A percentile compares a stretch with the other conserved stretches of the same genome.
phyloP scores from a whole-genome alignment of 2,888 invertebrate genomes.

The Beris morrisii region DNA sequence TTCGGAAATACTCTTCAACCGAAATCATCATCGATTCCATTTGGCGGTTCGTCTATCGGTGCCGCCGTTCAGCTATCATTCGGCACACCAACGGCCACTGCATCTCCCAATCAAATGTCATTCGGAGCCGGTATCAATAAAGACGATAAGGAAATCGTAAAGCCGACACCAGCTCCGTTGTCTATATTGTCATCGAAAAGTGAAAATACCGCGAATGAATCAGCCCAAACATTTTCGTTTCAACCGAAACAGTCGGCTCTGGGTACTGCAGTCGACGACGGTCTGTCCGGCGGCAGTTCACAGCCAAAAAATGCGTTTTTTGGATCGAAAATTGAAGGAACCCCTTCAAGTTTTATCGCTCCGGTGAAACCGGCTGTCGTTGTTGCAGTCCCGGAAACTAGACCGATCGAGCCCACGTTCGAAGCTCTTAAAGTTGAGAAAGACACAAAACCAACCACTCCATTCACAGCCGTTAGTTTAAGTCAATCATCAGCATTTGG shows the following conservation, averaged over 20 bases:
- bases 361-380: background rate
- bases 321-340: background rate
- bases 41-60: background rate
- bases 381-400: background rate
- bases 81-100: background rate
- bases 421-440: background rate
- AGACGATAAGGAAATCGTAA: constrained; percentile 15
- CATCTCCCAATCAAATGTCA: background rate
- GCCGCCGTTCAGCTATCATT: background rate
- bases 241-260: constrained; percentile 2
- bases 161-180: background rate
- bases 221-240: background rate
- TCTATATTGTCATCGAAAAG: background rate
- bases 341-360: background rate
- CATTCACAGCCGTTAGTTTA: constrained; percentile 9
- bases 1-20: background rate
- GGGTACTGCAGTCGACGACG: too few relatives aligned
- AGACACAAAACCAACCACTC: background rate
- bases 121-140: background rate
- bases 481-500: constrained; percentile 1
- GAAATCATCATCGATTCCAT: background rate
- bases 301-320: background rate
- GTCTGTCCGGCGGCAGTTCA: background rate
- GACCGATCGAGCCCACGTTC: background rate
- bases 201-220: background rate